A percentile compares a stretch with the other conserved stretches of the same genome.
These are phyloP conservation scores for Metallyticus violacea DNA, from an alignment of 2,888 invertebrate species.

Conservation along the genomic window DNA sequence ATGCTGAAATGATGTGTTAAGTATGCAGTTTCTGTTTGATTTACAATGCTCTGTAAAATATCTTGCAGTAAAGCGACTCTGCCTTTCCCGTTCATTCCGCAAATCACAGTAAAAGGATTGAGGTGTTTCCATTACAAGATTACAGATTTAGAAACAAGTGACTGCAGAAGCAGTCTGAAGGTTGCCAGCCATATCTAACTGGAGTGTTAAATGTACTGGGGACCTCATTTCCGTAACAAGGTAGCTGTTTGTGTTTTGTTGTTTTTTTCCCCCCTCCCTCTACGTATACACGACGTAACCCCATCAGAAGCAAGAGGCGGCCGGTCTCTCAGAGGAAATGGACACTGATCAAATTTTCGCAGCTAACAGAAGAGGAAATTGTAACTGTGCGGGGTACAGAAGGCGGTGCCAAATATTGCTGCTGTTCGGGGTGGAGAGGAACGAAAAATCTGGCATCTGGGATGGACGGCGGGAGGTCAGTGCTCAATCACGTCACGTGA, in stretches of 20 bases:
- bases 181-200: neutral
- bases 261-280: conserved; percentile 10
- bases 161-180: no score
- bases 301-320: conserved; percentile 1
- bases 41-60: no score
- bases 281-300: neutral
- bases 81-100: no score
- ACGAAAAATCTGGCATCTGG: conserved; percentile 14
- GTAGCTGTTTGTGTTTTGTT: neutral
- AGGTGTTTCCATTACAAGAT: no score
- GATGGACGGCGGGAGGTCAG: conserved; percentile 1
- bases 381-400: conserved; percentile 2
- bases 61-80: no score
- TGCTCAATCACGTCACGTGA: neutral
- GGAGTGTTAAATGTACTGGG: conserved; percentile 20
- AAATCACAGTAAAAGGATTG: no score
- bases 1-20: no score
- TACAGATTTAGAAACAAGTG: no score
- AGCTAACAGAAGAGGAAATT: conserved; percentile 23
- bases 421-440: neutral
- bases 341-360: conserved; percentile 21
- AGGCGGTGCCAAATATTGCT: neutral
- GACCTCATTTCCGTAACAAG: conserved; percentile 23
- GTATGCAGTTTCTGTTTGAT: no score
- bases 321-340: neutral